A percentile compares a stretch with the other conserved stretches of the same genome.
phyloP scores from a whole-genome alignment of 64 coral and sea anemone genomes.

The Dendronephthya gigantea region DNA sequence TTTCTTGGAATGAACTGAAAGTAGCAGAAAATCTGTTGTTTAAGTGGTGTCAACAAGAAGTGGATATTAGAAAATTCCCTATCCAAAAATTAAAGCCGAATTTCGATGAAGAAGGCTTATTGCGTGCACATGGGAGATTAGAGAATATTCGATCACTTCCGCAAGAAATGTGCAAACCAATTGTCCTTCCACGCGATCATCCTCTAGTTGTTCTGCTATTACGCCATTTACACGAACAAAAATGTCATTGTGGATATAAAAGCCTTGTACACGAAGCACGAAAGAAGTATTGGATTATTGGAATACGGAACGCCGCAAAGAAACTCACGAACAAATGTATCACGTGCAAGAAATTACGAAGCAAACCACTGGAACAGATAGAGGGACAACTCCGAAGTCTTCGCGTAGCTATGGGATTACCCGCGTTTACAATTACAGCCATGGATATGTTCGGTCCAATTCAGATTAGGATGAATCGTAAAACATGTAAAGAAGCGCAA shows the following conservation, averaged over 20 bases:
- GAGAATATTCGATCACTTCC: too few species aligned
- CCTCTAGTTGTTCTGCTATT: not conserved
- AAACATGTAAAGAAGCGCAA: not conserved
- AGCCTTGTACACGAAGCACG: constrained; percentile 19
- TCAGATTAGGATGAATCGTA: not conserved
- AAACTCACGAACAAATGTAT: not conserved
- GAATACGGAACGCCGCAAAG: not conserved
- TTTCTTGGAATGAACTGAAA: too few species aligned
- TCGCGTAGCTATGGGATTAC: not conserved
- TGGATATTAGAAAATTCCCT: too few species aligned
- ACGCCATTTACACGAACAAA: not conserved
- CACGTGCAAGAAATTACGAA: not conserved
- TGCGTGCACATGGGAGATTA: too few species aligned
- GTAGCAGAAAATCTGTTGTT: too few species aligned
- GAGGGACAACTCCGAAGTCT: not conserved
- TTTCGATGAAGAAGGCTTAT: too few species aligned
- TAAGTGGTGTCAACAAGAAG: too few species aligned
- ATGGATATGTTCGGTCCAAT: not conserved
- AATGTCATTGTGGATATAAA: constrained; percentile 21
- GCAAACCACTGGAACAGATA: not conserved
- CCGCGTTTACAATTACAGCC: not conserved
- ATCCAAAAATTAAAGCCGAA: too few species aligned
- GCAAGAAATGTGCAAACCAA: too few species aligned
- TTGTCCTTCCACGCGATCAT: not conserved
- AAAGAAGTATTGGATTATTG: constrained; percentile 14